Evolutionary conservation across 2,888 invertebrate genomes (phyloP), one percentile per base, ranked within the genome.

Genomic region (Eristalis arbustorum): DNA sequence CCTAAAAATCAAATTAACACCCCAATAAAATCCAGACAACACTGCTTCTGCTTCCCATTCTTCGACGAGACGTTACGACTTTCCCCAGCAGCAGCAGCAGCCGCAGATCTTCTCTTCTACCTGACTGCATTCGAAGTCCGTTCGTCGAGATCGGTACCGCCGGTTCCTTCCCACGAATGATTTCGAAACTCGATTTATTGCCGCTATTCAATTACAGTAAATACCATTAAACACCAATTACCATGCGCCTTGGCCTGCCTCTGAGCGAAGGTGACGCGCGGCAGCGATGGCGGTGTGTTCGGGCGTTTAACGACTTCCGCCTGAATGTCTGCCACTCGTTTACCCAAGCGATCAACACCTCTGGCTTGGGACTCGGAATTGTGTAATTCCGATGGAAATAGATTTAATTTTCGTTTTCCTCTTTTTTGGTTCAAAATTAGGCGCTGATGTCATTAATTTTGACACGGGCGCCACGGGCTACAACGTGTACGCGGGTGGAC

Each of bases 381-480:
- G 8, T 49, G 49, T 49, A 49, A 49, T 18, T 49, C 49, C 8
- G 18, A 18, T 18, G 8, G 49, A 49, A 49, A 49, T 49, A 49
- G 49, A 49, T 37, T 31, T 10, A 31, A 31, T 8, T 31, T 31
- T 31, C 6, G 5, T 6, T 28, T 28, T 28, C 4, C 28, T 31
- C 31, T 34, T 34, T 34, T 34, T 34, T 31, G 31, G 31, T 49
- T 18, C 49, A 49, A 8, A 49, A 49, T 49, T 49, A 18, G 18
- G 49, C 18, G 49, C 49, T 49, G 49, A 49, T 49, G 73, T 3
- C 56, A 64, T 63, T 64, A 14, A 23, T 34, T 64, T 37, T 64
- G 63, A 73, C 64, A 64, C 31, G 64, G 64, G 64, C 64, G 73
- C 64, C 73, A 64, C 64, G 59, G 63, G 64, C 56, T 34, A 56